These are phyloP conservation scores for Solen grandis DNA, from an alignment of 1,140 invertebrate species.

Conservation along the genomic window DNA sequence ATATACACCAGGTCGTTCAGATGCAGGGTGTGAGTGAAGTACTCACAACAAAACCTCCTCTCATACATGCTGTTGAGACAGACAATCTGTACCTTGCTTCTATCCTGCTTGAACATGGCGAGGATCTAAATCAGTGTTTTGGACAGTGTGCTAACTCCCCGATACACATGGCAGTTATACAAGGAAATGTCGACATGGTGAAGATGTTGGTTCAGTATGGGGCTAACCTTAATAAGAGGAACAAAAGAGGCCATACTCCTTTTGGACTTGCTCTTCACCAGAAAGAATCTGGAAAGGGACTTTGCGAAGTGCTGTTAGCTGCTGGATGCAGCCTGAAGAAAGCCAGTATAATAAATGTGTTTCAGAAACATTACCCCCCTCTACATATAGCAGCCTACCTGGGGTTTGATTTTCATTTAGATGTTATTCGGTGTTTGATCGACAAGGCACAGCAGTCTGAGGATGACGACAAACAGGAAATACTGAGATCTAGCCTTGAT, in stretches of 20 bases:
- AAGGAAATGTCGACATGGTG: constrained; percentile 48
- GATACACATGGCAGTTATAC: constrained; percentile 59
- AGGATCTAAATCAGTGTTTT: constrained; percentile 57
- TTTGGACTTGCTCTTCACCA: constrained; percentile 52
- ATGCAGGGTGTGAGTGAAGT: constrained; percentile 44
- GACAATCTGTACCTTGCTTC: constrained; percentile 55
- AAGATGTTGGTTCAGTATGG: constrained; percentile 57
- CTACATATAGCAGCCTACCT: constrained; percentile 61
- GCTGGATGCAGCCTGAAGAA: constrained; percentile 55
- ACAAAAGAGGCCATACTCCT: constrained; percentile 54
- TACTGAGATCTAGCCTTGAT: too few relatives aligned
- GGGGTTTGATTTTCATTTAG: constrained; percentile 48
- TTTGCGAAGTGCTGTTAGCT: constrained; percentile 32
- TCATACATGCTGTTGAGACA: constrained; percentile 55
- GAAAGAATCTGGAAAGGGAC: constrained; percentile 12
- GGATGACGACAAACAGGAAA: too few relatives aligned
- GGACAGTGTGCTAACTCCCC: constrained; percentile 52
- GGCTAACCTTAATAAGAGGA: constrained; percentile 57
- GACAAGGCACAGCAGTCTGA: constrained; percentile 44
- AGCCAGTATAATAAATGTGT: constrained; percentile 52
- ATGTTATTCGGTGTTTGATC: constrained; percentile 56
- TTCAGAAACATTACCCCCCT: constrained; percentile 56
- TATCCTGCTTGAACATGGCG: constrained; percentile 61
- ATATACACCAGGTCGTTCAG: constrained; percentile 51
- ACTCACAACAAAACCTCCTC: constrained; percentile 44